Base-by-base conservation (phyloP, 37 sponge, comb jelly and placozoan species). In the Corticium candelabrum region DNA sequence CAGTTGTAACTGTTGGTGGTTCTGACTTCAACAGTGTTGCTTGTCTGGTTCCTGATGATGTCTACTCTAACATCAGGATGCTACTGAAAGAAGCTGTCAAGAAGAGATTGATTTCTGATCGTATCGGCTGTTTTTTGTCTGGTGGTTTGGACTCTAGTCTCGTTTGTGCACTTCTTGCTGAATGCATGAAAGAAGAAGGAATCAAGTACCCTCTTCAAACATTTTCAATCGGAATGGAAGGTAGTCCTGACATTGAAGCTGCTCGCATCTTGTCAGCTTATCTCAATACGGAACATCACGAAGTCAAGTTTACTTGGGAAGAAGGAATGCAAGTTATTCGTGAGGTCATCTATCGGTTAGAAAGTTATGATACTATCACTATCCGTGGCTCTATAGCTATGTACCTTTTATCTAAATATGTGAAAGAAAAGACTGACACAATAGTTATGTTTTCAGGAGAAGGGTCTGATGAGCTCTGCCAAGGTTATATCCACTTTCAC, bases 91-190 rank as follows among this genome's bases (percentile, higher is more conserved):
- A 80, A 21, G 88, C 88, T 38, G 88, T 87, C 34, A 76, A 38
- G 57, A 87, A 87, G 75, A 34, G 88, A 3, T 37, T 84, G 50
- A 80, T 81, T 80, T 35, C 79, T 34, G 88, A 87, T 5, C 37
- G 84, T 27, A 73, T 34, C 21, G 73, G 81, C 37, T 86, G 85
- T 1, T 74, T 84, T 35, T 81, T 90, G 0, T 81, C 83, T 41
- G 91, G 91, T 0, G 91, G 91, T 3, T 68, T 90, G 39, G 91
- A 90, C 68, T 82, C 83, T 57, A 87, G 87, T 76, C 81, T 90
- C 62, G 83, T 90, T 5, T 77, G 87, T 27, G 85, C 87, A 68
- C 43, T 90, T 1, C 68, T 86, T 34, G 82, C 72, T 1, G 57
- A 82, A 43, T 82, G 73, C 38, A 36, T 79, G 27, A 75, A 70